A percentile compares a stretch with the other conserved stretches of the same genome.
phyloP scores from a whole-genome alignment of 2,797 vertebrate species.

The Geotrypetes seraphini region DNA sequence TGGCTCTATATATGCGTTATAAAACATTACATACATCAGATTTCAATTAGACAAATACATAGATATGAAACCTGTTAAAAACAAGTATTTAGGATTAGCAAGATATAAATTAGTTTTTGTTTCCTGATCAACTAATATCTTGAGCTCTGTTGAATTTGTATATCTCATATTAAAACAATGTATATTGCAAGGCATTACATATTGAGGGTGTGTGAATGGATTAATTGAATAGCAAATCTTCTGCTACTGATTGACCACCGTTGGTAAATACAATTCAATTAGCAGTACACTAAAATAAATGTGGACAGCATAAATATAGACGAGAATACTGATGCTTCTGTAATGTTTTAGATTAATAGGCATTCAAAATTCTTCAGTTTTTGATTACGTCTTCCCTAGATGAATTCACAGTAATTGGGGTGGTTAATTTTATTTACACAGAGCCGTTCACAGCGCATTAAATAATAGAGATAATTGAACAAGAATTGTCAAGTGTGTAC shows the following conservation, averaged over 20 bases:
- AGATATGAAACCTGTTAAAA: no score
- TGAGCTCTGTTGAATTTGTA: conserved; percentile 25
- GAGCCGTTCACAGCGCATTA: conserved; percentile 99
- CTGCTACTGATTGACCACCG: conserved; percentile 51
- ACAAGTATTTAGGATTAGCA: no score
- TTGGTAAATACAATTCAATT: conserved; percentile 69
- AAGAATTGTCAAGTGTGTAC: conserved; percentile 99
- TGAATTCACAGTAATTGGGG: conserved; percentile 99
- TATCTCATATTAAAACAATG: conserved; percentile 25
- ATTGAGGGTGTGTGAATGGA: conserved; percentile 37
- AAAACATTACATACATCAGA: no score
- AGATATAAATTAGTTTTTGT: no score
- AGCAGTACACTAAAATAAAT: conserved; percentile 59
- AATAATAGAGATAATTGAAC: conserved; percentile 99
- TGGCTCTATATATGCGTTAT: no score
- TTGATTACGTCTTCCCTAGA: conserved; percentile 91
- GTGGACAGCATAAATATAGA: conserved; percentile 65
- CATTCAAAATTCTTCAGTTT: conserved; percentile 84
- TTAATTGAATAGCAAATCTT: conserved; percentile 50
- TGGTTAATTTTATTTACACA: conserved; percentile 99
- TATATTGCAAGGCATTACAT: conserved; percentile 33
- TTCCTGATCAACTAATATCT: conserved; percentile 32
- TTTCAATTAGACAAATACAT: no score
- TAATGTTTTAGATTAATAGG: conserved; percentile 78
- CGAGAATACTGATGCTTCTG: conserved; percentile 64